phyloP scores from a whole-genome alignment of 1,140 invertebrate species.

The Zaprionus lachaisei region DNA sequence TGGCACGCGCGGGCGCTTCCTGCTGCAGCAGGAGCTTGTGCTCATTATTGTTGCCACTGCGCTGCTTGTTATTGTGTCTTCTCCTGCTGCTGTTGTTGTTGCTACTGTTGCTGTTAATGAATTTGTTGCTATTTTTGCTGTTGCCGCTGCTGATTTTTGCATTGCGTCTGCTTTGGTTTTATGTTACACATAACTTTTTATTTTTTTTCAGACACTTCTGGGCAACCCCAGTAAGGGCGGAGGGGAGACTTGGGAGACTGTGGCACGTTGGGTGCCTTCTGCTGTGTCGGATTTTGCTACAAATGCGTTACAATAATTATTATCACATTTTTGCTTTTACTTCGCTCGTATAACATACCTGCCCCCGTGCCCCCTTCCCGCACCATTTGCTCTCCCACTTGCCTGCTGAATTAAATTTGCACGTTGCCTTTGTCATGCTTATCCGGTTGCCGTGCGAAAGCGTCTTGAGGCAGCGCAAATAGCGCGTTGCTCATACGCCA shows the following conservation, averaged over 20 bases:
- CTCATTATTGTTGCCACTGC: conserved; percentile 22
- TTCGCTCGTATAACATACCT: not conserved
- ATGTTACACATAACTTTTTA: conserved; percentile 18
- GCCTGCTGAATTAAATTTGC: conserved; percentile 54
- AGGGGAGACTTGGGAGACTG: not conserved
- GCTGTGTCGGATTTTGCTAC: conserved; percentile 23
- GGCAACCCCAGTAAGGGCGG: too few relatives aligned
- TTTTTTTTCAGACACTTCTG: not conserved
- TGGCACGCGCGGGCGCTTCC: conserved; percentile 64
- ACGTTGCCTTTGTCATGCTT: conserved; percentile 57
- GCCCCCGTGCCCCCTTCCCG: not conserved
- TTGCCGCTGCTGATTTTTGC: conserved; percentile 63
- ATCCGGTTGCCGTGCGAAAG: conserved; percentile 34
- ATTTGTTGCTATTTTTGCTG: conserved; percentile 2
- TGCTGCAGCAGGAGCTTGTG: conserved; percentile 18
- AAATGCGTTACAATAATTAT: conserved; percentile 74
- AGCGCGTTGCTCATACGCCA: conserved; percentile 70
- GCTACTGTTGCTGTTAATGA: conserved; percentile 22
- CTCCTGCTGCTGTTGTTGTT: conserved; percentile 19
- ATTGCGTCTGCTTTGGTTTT: conserved; percentile 58
- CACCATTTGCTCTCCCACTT: not conserved
- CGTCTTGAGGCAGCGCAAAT: conserved; percentile 62
- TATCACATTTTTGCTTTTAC: conserved; percentile 55
- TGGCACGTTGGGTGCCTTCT: not conserved
- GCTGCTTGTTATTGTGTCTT: not conserved